Percentiles rank a stretch among this genome's conserved stretches.
These are phyloP conservation scores for Gastrophysa polygoni DNA, from an alignment of 2,888 invertebrate species.

Conservation along the genomic window DNA sequence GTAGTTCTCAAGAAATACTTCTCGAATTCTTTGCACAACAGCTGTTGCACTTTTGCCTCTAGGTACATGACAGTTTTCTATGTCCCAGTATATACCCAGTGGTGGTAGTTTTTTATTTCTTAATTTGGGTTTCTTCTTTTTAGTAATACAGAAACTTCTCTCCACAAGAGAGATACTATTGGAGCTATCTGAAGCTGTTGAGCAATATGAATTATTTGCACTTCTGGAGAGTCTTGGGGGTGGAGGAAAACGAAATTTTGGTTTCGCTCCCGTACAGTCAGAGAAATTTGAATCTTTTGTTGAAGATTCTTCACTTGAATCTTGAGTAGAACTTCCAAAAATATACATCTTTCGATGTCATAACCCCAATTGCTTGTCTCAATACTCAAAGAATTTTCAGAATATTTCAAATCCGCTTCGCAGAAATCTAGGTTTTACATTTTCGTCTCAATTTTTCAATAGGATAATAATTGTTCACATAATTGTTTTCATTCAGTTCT, in stretches of 20 bases:
- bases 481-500: neutral
- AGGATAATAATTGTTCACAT: no score
- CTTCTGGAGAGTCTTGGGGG: conserved; percentile 46
- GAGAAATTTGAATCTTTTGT: conserved; percentile 35
- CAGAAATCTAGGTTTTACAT: no score
- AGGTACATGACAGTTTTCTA: conserved; percentile 89
- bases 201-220: conserved; percentile 47
- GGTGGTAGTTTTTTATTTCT: conserved; percentile 61
- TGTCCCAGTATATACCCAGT: conserved; percentile 92
- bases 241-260: conserved; percentile 43
- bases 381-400: neutral
- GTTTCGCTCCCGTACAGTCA: conserved; percentile 36
- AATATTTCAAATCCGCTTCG: neutral
- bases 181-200: conserved; percentile 50
- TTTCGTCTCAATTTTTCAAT: no score
- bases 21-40: conserved; percentile 76
- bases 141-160: conserved; percentile 31
- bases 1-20: conserved; percentile 75
- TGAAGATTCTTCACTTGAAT: conserved; percentile 38
- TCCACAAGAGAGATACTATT: conserved; percentile 27
- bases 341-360: conserved; percentile 25
- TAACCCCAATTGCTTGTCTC: neutral
- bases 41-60: conserved; percentile 80
- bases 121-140: conserved; percentile 34
- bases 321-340: conserved; percentile 31